phyloP scores from a whole-genome alignment of 2,888 invertebrate genomes.

The Seira ritae region DNA sequence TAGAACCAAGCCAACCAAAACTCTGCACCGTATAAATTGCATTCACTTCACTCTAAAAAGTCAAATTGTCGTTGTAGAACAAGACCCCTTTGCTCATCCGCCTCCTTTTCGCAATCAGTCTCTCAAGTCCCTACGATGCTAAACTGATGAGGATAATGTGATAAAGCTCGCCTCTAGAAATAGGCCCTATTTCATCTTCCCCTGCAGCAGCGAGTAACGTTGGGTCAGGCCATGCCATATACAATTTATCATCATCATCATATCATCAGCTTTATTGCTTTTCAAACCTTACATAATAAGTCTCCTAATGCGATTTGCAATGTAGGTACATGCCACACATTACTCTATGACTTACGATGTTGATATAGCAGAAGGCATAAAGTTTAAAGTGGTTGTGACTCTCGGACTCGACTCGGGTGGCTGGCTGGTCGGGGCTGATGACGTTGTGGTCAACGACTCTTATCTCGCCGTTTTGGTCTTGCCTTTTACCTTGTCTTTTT shows the following conservation, averaged over 20 bases:
- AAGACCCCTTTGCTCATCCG: slow-evolving; percentile 19
- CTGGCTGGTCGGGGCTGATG: slow-evolving; percentile 6
- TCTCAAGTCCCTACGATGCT: neutral
- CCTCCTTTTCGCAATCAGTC: neutral
- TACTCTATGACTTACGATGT: neutral
- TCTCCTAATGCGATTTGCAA: too few relatives aligned
- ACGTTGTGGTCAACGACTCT: slow-evolving; percentile 55
- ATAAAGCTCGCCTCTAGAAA: too few relatives aligned
- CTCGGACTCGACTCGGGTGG: neutral
- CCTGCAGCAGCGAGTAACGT: neutral
- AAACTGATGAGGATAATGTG: neutral
- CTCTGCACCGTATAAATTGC: slow-evolving; percentile 15
- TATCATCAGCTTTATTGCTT: neutral
- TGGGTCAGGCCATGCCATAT: neutral
- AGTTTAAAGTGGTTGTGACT: neutral
- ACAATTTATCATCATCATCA: neutral
- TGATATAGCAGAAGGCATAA: neutral
- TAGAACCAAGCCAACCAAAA: neutral
- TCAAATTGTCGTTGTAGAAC: slow-evolving; percentile 25
- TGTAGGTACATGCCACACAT: too few relatives aligned
- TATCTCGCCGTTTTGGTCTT: slow-evolving; percentile 18
- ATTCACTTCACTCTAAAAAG: too few relatives aligned
- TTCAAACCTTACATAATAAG: too few relatives aligned
- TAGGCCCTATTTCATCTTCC: neutral
- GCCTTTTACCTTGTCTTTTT: slow-evolving; percentile 33